Conservation (phyloP, 2,888 invertebrate genomes). For the Amphimallon solstitiale region DNA sequence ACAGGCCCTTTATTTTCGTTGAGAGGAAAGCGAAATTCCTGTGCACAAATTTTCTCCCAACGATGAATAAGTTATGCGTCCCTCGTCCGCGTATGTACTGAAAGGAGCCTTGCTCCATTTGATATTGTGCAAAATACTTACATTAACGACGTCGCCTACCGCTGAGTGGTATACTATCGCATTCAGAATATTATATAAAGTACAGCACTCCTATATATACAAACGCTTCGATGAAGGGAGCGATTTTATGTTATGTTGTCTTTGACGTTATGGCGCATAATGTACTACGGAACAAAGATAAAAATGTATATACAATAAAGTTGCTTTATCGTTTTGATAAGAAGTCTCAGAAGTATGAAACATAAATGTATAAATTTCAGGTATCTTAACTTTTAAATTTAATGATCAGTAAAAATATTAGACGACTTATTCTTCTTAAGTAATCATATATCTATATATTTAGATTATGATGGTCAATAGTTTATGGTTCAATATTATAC, state of each 20-base stretch:
- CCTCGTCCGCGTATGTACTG: constrained; percentile 11
- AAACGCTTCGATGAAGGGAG: constrained; percentile 17
- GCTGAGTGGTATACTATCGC: constrained; percentile 31
- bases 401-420: too few species aligned
- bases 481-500: too few species aligned
- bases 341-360: constrained; percentile 8
- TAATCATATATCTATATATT: too few species aligned
- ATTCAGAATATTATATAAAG: constrained; percentile 34
- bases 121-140: constrained; percentile 32
- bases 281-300: constrained; percentile 12
- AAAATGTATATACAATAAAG: constrained; percentile 12
- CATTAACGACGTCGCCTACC: constrained; percentile 32
- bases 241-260: constrained; percentile 33
- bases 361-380: constrained; percentile 21
- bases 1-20: constrained; percentile 9
- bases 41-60: constrained; percentile 14
- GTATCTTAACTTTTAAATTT: constrained; percentile 4
- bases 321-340: constrained; percentile 25
- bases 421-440: too few species aligned
- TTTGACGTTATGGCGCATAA: constrained; percentile 9
- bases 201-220: constrained; percentile 24
- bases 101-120: constrained; percentile 23
- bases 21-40: constrained; percentile 12
- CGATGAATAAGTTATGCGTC: constrained; percentile 31
- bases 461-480: too few species aligned